Evolutionary conservation across 2,888 invertebrate genomes (phyloP), one percentile per base, ranked within the genome.

Genomic region (Spodoptera picta): DNA sequence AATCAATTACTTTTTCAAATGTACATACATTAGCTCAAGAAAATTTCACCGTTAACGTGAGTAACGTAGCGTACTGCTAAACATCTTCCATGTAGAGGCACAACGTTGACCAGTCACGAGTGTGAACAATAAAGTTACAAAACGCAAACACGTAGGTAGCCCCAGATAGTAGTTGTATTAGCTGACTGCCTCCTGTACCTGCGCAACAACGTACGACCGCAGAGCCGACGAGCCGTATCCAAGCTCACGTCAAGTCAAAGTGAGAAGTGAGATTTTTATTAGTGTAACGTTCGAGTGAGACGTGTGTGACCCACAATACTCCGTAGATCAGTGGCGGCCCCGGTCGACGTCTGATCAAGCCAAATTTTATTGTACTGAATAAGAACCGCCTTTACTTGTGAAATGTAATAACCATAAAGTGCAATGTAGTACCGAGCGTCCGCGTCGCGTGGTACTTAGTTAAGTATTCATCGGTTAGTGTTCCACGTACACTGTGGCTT

Each of bases 311-410:
- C 86, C 87, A 83, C 83, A 86, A 88, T 88, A 90, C 90, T 92
- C 92, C 90, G 86, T 84, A 89, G 93, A 93, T 92, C 92, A 87
- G 90, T 82, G 78, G 88, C 87, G 86, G 87, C 82, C 79, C 75
- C 72, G 78, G 82, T 84, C 88, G 87, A 87, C 84, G 83, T 85
- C 89, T 88, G 92, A 90, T 94, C 92, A 88, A 90, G 94, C 93
- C 93, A 93, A 94, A 94, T 92, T 88, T 75, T 86, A 88, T 89
- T 88, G 93, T 89, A 94, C 93, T 94, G 93, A 93, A 80, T 87
- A 86, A 86, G 82, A 87, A 90, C 92, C 93, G 93, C 93, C 93
- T 93, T 92, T 90, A 87, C 88, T 90, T 90, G 90, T 89, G 87
- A 90, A 88, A 82, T 84, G 80, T 82, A 84, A 84, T 85, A 87